Evolutionary conservation across 2,888 invertebrate species (phyloP).

Genomic region (Andrena minutula): DNA sequence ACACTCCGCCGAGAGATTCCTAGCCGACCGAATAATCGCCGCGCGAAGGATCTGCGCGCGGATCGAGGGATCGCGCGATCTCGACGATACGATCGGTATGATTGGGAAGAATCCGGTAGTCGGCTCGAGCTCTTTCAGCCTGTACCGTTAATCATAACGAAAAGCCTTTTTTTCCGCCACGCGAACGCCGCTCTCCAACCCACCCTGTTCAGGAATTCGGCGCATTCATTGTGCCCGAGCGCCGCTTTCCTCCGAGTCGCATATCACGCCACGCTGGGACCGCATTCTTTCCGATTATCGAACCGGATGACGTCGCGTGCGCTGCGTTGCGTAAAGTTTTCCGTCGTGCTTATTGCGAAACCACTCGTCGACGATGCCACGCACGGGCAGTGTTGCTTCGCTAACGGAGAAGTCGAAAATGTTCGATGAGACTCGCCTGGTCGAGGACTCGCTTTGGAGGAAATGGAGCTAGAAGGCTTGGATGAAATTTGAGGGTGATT

Average conservation of each 20-base stretch:
- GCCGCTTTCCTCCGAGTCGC: conserved; percentile 5
- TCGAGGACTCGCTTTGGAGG: too few species aligned
- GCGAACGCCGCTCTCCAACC: neutral
- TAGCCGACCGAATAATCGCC: conserved; percentile 33
- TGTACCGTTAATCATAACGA: conserved; percentile 63
- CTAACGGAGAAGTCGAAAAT: neutral
- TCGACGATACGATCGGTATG: conserved; percentile 59
- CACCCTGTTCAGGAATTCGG: conserved; percentile 42
- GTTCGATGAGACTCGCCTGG: too few species aligned
- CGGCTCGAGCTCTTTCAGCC: neutral
- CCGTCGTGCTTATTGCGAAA: conserved; percentile 5
- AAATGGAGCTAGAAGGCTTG: too few species aligned
- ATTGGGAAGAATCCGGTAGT: conserved; percentile 65
- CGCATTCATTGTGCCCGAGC: conserved; percentile 22
- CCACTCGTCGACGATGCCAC: neutral
- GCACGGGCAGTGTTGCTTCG: neutral
- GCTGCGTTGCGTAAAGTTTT: conserved; percentile 2
- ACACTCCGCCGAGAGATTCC: neutral
- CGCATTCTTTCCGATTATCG: conserved; percentile 40
- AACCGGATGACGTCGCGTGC: conserved; percentile 12
- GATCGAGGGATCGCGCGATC: conserved; percentile 34
- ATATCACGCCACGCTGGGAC: neutral
- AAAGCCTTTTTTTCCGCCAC: conserved; percentile 12
- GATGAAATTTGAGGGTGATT: too few species aligned
- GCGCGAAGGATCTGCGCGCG: neutral